Conservation (phyloP, 2,797 vertebrate species). For the Molossus alvarezi region DNA sequence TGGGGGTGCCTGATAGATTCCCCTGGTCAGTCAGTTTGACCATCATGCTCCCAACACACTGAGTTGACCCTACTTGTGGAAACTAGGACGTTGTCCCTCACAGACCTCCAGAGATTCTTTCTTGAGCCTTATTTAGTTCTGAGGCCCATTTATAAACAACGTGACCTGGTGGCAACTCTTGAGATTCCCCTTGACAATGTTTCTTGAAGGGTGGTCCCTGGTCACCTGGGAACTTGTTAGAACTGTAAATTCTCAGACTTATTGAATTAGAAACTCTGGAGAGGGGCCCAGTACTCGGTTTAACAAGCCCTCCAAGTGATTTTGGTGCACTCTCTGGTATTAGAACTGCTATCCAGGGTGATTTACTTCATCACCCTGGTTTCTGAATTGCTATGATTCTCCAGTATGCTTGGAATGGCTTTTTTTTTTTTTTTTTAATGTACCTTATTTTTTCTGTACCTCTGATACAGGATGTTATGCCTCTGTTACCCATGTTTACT, state of each 20-base stretch:
- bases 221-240: background rate
- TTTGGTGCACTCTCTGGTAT: background rate
- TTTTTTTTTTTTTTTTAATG: background rate
- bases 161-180: background rate
- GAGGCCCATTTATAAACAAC: background rate
- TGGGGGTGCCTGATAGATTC: background rate
- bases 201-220: background rate
- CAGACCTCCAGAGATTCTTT: background rate
- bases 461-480: background rate
- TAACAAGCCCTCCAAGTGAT: background rate
- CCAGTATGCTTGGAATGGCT: background rate
- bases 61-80: background rate
- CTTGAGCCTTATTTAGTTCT: background rate
- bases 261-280: background rate
- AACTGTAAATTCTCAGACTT: background rate
- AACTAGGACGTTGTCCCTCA: background rate
- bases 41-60: background rate
- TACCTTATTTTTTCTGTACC: background rate
- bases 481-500: background rate
- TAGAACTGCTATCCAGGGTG: background rate
- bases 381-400: constrained; percentile 18
- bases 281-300: background rate
- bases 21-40: background rate
- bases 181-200: background rate
- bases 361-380: background rate